Percentiles rank a stretch among this genome's conserved stretches.
Evolutionary conservation across 2,888 invertebrate species (phyloP).

Genomic region (Patella depressa): DNA sequence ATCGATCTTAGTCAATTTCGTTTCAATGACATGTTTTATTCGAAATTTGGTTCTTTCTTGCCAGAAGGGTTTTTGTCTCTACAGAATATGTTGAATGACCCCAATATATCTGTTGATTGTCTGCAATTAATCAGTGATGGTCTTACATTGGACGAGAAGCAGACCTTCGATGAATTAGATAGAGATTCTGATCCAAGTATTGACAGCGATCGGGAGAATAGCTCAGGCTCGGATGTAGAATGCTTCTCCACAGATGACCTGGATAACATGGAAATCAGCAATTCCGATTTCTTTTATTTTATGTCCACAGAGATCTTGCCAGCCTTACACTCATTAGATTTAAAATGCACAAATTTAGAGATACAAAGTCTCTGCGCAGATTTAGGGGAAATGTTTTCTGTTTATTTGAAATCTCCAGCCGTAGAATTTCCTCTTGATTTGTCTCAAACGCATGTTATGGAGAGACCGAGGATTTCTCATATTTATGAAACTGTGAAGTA

Average conservation of each 20-base stretch:
- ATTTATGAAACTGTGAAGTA: neutral
- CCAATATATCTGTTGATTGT: neutral
- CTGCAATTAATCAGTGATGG: neutral
- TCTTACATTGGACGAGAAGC: neutral
- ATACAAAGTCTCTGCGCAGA: neutral
- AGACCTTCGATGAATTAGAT: conserved; percentile 27
- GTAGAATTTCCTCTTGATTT: neutral
- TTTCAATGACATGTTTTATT: neutral
- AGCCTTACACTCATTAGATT: neutral
- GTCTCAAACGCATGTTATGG: neutral
- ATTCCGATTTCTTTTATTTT: conserved; percentile 1
- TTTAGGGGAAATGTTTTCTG: neutral
- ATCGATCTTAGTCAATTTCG: neutral
- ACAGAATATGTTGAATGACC: neutral
- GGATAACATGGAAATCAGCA: neutral
- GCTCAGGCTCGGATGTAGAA: conserved; percentile 56
- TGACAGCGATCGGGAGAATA: conserved; percentile 51
- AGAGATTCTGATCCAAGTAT: conserved; percentile 44
- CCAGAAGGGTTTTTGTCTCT: neutral
- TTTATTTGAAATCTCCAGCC: neutral
- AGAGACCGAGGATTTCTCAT: neutral
- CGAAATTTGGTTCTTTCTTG: neutral
- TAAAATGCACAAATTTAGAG: neutral
- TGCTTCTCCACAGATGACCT: conserved; percentile 43
- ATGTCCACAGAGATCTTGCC: neutral